Conservation (phyloP, 1,140 invertebrate genomes). For the Eriocheir sinensis region DNA sequence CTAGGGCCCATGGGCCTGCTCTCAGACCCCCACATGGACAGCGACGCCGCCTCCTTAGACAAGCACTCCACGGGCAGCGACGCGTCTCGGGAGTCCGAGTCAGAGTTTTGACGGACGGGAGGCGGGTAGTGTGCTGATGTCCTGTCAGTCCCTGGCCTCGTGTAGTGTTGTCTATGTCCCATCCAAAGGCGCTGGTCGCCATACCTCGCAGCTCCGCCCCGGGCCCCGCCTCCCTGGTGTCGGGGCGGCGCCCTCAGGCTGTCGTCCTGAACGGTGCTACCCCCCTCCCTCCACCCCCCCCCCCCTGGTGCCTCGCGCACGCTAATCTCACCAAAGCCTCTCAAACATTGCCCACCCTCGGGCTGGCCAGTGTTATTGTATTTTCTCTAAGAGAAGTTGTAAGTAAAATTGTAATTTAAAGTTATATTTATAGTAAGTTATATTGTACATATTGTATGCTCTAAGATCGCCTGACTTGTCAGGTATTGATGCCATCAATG, state of each 20-base stretch:
- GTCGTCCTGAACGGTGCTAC: slow-evolving; percentile 53
- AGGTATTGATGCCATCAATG: slow-evolving; percentile 66
- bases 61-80: slow-evolving; percentile 76
- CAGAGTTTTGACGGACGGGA: slow-evolving; percentile 72
- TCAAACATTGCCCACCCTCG: background rate
- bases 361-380: background rate
- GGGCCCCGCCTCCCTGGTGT: background rate
- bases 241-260: slow-evolving; percentile 41
- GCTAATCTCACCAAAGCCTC: slow-evolving; percentile 72
- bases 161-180: background rate
- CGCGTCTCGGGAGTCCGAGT: slow-evolving; percentile 60
- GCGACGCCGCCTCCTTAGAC: slow-evolving; percentile 77
- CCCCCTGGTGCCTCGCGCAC: slow-evolving; percentile 59
- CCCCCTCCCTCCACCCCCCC: slow-evolving; percentile 34
- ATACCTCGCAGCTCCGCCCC: slow-evolving; percentile 62
- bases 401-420: slow-evolving; percentile 70
- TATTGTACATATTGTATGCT: slow-evolving; percentile 74
- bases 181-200: slow-evolving; percentile 70
- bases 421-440: slow-evolving; percentile 76
- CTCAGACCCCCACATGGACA: slow-evolving; percentile 65
- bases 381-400: slow-evolving; percentile 73
- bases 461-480: slow-evolving; percentile 30
- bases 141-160: slow-evolving; percentile 49
- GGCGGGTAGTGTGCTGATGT: slow-evolving; percentile 53
- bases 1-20: slow-evolving; percentile 63